Evolutionary conservation across 1,140 invertebrate species (phyloP).

Genomic region (Andricus grossulariae): DNA sequence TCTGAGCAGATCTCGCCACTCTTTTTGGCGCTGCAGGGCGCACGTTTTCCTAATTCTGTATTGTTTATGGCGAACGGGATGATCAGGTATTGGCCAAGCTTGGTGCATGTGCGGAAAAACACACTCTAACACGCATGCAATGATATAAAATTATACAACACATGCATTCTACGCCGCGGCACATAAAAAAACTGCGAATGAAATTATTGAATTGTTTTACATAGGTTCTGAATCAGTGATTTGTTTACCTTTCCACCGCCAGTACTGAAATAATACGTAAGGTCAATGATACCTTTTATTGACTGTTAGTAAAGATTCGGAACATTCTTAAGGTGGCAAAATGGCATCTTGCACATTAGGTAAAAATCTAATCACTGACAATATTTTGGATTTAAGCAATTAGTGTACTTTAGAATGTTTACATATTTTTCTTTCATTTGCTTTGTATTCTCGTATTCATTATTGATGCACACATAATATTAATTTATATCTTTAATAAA

Average conservation of each 20-base stretch:
- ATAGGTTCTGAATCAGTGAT: conserved; percentile 2
- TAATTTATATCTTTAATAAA: neutral
- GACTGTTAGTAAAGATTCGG: conserved; percentile 2
- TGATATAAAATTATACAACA: too few species aligned
- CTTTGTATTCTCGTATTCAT: neutral
- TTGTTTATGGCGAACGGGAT: too few species aligned
- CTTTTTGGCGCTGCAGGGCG: too few species aligned
- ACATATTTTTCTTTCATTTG: neutral
- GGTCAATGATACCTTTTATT: neutral
- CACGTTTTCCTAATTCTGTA: too few species aligned
- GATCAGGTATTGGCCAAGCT: too few species aligned
- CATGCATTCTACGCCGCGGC: too few species aligned
- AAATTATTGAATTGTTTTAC: neutral
- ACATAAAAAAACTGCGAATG: neutral
- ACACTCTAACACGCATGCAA: too few species aligned
- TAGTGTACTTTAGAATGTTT: neutral
- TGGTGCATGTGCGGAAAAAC: too few species aligned
- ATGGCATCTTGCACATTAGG: neutral
- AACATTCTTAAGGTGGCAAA: neutral
- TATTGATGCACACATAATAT: conserved; percentile 15
- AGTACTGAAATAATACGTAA: neutral
- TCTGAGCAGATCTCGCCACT: too few species aligned
- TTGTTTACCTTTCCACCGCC: neutral
- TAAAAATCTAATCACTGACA: neutral
- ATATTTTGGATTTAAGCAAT: neutral